Percentiles rank a stretch among this genome's conserved stretches.
These are phyloP conservation scores for Hypomecis punctinalis DNA, from an alignment of 2,888 invertebrate genomes.

Conservation along the genomic window DNA sequence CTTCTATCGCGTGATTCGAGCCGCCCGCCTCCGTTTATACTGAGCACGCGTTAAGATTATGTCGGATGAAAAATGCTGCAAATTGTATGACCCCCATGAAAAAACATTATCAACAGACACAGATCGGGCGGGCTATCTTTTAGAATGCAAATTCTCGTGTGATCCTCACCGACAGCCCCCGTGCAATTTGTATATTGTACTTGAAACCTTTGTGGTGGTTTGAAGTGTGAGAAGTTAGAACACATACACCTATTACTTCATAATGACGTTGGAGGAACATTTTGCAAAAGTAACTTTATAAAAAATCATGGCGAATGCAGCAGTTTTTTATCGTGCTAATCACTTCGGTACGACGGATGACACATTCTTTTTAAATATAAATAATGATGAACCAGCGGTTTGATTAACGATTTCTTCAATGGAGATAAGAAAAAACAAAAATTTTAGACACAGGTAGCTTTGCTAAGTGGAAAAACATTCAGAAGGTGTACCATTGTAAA, in stretches of 20 bases:
- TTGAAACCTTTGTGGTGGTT: constrained; percentile 29
- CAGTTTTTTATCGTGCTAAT: too few relatives aligned
- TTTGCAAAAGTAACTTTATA: too few relatives aligned
- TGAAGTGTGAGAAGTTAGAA: constrained; percentile 8
- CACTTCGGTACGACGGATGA: too few relatives aligned
- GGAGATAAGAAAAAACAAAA: too few relatives aligned
- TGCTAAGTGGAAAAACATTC: too few relatives aligned
- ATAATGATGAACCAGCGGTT: too few relatives aligned
- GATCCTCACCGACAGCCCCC: constrained; percentile 35
- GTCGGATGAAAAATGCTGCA: constrained; percentile 81
- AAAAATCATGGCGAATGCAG: not conserved
- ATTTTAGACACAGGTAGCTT: too few relatives aligned
- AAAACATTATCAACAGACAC: constrained; percentile 79
- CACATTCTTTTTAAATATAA: too few relatives aligned
- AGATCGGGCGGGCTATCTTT: constrained; percentile 67
- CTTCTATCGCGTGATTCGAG: constrained; percentile 41
- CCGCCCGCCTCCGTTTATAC: constrained; percentile 64
- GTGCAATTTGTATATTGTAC: constrained; percentile 45
- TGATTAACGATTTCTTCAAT: too few relatives aligned
- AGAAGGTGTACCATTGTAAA: too few relatives aligned
- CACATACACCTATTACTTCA: not conserved
- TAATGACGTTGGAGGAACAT: too few relatives aligned
- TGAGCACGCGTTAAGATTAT: constrained; percentile 77
- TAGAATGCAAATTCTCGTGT: constrained; percentile 75
- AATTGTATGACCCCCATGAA: constrained; percentile 81